Conservation (phyloP, 2,888 invertebrate genomes). For the Eupithecia inturbata region DNA sequence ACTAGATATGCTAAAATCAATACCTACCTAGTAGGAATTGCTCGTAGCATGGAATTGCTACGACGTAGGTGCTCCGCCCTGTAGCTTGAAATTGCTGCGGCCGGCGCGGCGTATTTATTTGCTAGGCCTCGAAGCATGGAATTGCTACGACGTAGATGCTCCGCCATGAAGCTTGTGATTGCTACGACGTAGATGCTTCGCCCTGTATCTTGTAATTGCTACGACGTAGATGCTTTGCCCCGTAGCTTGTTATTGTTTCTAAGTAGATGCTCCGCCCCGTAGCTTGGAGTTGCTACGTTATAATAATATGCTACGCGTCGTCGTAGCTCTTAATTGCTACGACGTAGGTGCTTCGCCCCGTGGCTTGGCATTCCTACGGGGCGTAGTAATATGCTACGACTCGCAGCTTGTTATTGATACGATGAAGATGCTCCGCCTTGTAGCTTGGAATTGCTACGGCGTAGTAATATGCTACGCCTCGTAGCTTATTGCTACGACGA, state of each 20-base stretch:
- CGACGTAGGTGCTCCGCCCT: neutral
- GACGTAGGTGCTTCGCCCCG: neutral
- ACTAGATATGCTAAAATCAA: too few relatives aligned
- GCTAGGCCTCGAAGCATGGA: neutral
- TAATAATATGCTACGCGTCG: neutral
- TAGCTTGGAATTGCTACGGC: neutral
- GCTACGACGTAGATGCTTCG: neutral
- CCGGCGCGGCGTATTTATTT: neutral
- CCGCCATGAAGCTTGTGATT: neutral
- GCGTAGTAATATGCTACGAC: neutral
- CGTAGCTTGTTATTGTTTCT: neutral
- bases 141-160: neutral
- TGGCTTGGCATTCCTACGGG: neutral
- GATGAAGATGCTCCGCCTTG: neutral
- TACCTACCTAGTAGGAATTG: neutral
- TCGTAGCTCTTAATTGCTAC: neutral
- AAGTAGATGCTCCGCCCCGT: neutral
- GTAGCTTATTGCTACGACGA: neutral
- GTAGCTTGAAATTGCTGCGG: neutral
- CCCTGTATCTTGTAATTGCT: neutral
- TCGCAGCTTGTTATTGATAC: neutral
- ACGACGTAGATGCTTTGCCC: neutral
- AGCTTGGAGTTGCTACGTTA: neutral
- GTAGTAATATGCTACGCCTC: neutral
- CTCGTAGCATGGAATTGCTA: neutral